These are phyloP conservation scores for Lasaia peninsularis DNA, from an alignment of 1,140 invertebrate species.

Conservation along the genomic window DNA sequence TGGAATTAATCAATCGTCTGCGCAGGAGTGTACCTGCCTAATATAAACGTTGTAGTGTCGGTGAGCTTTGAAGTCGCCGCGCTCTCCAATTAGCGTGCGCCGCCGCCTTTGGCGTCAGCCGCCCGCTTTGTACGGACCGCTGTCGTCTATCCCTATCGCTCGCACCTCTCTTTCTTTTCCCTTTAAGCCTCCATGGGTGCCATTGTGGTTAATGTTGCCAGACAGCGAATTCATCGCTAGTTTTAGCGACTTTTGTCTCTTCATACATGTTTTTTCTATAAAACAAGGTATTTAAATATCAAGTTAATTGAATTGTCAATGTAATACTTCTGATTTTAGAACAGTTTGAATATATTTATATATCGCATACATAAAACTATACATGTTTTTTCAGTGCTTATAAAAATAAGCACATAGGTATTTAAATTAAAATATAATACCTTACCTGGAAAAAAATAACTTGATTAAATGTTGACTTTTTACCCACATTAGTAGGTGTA, in stretches of 20 bases:
- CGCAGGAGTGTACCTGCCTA: conserved; percentile 59
- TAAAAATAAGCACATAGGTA: no score
- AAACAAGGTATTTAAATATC: no score
- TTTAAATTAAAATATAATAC: no score
- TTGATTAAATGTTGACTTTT: no score
- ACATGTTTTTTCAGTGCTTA: no score
- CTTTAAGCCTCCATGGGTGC: conserved; percentile 29
- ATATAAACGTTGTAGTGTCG: conserved; percentile 66
- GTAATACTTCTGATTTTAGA: no score
- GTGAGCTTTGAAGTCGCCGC: conserved; percentile 58
- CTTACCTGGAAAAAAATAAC: no score
- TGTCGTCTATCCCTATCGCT: conserved; percentile 34
- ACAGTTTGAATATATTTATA: no score
- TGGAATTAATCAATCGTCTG: conserved; percentile 65
- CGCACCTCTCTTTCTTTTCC: conserved; percentile 31
- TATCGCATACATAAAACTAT: no score
- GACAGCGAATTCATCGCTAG: background rate
- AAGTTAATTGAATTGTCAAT: no score
- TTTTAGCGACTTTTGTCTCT: background rate
- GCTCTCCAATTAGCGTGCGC: conserved; percentile 69
- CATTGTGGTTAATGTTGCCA: background rate
- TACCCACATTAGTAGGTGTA: no score
- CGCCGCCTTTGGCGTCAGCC: conserved; percentile 67
- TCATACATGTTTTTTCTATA: no score
- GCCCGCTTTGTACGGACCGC: conserved; percentile 44